Conservation (phyloP, 2,888 invertebrate genomes). For the Dusona sp. region DNA sequence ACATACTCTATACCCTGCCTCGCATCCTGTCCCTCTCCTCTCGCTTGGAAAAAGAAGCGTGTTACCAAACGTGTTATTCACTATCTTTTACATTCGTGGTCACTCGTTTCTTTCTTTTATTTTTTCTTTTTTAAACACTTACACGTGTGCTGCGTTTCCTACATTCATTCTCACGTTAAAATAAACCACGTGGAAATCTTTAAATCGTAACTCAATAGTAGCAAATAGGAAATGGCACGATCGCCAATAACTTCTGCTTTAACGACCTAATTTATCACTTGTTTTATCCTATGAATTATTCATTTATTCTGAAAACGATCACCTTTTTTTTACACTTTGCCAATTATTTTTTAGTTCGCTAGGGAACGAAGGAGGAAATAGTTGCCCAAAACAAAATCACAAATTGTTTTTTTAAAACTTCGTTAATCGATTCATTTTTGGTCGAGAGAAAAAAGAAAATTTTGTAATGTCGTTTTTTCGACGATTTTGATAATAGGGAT, state of each 20-base stretch:
- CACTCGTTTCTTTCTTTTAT: background rate
- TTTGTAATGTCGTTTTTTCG: background rate
- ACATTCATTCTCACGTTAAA: constrained; percentile 73
- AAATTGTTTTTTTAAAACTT: background rate
- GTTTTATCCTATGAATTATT: constrained; percentile 62
- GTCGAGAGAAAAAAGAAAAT: background rate
- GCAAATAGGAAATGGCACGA: background rate
- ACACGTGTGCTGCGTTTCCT: constrained; percentile 84
- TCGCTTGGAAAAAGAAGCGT: constrained; percentile 31
- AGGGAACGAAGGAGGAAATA: background rate
- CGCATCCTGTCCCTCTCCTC: constrained; percentile 84
- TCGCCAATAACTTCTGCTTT: background rate
- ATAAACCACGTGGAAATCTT: constrained; percentile 76
- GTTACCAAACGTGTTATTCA: constrained; percentile 45
- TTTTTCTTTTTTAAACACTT: constrained; percentile 18
- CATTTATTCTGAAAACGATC: background rate
- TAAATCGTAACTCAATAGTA: background rate
- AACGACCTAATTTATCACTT: constrained; percentile 69
- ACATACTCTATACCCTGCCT: constrained; percentile 80
- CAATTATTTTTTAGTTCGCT: background rate
- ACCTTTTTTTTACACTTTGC: background rate
- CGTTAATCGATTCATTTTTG: no score
- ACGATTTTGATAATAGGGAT: background rate
- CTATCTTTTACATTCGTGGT: constrained; percentile 37
- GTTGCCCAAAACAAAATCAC: background rate